Evolutionary conservation across 2,113 vertebrate species (phyloP), one percentile per base, ranked within the genome.

Genomic region (Oreochromis niloticus): DNA sequence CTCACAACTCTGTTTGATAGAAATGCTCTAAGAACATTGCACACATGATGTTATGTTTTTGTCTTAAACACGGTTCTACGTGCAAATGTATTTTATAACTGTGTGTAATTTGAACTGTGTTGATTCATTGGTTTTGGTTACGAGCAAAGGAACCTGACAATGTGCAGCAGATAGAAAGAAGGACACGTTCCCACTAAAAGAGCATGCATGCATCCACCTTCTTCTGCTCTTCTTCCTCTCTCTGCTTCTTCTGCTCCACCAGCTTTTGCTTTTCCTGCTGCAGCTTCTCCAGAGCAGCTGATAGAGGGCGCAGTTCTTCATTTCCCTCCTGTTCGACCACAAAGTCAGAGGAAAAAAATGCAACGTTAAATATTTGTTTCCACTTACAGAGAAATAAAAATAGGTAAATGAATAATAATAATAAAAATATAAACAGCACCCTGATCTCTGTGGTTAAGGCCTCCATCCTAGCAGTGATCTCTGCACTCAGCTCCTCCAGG

Each of bases 211-310:
- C 30, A 4, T 48, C 48, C 14, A 96, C 96, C 96, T 24, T 96
- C 24, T 96, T 96, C 79, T 95, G 96, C 3, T 94, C 95, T 87
- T 96, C 95, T 17, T 93, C 93, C 82, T 95, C 94, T 50, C 30
- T 96, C 82, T 95, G 93, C 57, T 94, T 96, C 90, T 95, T 97
- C 91, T 94, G 97, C 48, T 96, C 95, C 27, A 96, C 82, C 59
- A 99, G 92, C 32, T 99, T 97, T 89, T 97, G 97, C 87, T 97
- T 99, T 85, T 99, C 98, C 86, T 97, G 96, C 85, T 98, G 98
- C 79, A 98, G 96, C 88, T 97, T 99, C 73, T 97, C 96, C 91
- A 99, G 87, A 63, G 93, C 95, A 48, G 94, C 82, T 84, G 97
- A 95, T 93, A 99, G 94, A 82, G 98, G 99, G 24, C 92, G 91